These are phyloP conservation scores for Corythoichthys haematopterus DNA, from an alignment of 2,113 vertebrate species.

Conservation along the genomic window DNA sequence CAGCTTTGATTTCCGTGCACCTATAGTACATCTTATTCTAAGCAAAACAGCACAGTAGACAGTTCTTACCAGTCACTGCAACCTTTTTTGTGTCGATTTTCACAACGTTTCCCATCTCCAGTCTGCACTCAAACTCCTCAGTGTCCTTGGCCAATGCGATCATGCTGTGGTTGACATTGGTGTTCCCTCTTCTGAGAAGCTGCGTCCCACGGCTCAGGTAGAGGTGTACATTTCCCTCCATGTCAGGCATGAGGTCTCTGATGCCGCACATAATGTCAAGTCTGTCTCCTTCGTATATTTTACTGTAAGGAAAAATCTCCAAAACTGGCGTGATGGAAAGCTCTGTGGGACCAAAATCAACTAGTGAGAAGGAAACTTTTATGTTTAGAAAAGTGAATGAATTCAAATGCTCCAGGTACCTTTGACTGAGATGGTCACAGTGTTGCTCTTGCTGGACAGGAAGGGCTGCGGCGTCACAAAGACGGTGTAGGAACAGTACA, in stretches of 20 bases:
- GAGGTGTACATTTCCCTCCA: not conserved
- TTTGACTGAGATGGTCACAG: slow-evolving; percentile 32
- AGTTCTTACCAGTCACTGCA: slow-evolving; percentile 60
- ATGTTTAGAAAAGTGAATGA: not conserved
- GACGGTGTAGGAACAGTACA: slow-evolving; percentile 59
- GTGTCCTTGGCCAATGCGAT: slow-evolving; percentile 20
- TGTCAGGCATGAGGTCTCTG: rapidly evolving
- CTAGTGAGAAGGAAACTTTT: not conserved
- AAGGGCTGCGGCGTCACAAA: rapidly evolving
- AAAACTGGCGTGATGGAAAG: slow-evolving; percentile 40
- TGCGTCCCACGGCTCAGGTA: slow-evolving; percentile 31
- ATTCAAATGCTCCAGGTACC: slow-evolving; percentile 32
- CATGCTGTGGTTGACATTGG: slow-evolving; percentile 23
- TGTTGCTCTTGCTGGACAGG: slow-evolving; percentile 43
- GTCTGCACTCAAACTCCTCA: slow-evolving; percentile 52
- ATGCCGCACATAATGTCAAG: slow-evolving; percentile 50
- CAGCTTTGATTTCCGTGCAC: not conserved
- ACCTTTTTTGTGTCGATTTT: slow-evolving; percentile 27
- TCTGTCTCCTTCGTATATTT: slow-evolving; percentile 65
- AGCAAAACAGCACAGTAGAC: no score
- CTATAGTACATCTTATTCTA: not conserved
- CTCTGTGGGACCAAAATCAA: slow-evolving; percentile 44
- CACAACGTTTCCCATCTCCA: not conserved
- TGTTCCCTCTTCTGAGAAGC: slow-evolving; percentile 4
- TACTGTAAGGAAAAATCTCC: slow-evolving; percentile 35